Evolutionary conservation across 2,797 vertebrate genomes (phyloP).

Genomic region (Coregonus sp.): DNA sequence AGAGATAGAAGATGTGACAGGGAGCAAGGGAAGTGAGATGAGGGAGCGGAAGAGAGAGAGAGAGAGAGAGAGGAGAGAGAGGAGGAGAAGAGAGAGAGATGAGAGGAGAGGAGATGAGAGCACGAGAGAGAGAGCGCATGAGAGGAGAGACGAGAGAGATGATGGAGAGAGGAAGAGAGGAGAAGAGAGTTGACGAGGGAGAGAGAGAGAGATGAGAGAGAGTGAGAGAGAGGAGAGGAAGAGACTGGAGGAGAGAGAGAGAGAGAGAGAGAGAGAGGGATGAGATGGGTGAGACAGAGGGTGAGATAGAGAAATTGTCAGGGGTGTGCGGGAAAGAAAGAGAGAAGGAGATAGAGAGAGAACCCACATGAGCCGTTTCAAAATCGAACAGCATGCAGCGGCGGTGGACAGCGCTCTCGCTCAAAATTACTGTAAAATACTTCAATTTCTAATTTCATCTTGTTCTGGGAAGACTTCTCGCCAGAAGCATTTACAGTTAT

Average conservation of each 20-base stretch:
- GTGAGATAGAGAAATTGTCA: slow-evolving; percentile 4
- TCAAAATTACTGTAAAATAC: slow-evolving; percentile 53
- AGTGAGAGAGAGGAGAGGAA: too few relatives aligned
- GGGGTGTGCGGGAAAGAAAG: slow-evolving; percentile 16
- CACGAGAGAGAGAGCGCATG: background rate
- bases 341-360: slow-evolving; percentile 2
- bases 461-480: slow-evolving; percentile 27
- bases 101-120: too few relatives aligned
- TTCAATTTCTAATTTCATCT: slow-evolving; percentile 54
- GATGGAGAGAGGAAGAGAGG: background rate
- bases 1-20: too few relatives aligned
- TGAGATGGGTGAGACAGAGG: slow-evolving; percentile 28
- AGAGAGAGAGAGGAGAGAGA: background rate
- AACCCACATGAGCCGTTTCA: slow-evolving; percentile 47
- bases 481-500: slow-evolving; percentile 35
- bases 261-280: background rate
- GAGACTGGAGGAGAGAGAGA: background rate
- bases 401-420: slow-evolving; percentile 24
- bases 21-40: too few relatives aligned
- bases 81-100: background rate
- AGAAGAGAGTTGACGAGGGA: background rate
- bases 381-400: slow-evolving; percentile 44
- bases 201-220: too few relatives aligned
- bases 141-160: background rate
- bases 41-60: too few relatives aligned